Percentiles rank a stretch among this genome's conserved stretches.
Evolutionary conservation across 2,797 vertebrate species (phyloP).

Genomic region (Benthosema pterotum): DNA sequence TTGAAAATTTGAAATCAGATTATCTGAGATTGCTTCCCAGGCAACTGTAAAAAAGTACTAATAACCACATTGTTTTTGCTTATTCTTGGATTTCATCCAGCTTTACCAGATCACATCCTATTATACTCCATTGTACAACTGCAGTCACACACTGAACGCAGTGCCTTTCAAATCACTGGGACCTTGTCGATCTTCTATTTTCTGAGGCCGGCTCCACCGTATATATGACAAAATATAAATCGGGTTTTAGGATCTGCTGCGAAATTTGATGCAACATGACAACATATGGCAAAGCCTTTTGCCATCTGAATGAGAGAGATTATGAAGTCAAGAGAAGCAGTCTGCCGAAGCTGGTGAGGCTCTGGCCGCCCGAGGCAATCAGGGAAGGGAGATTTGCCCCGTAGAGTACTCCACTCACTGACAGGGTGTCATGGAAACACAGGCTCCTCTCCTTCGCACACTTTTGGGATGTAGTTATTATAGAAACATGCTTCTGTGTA

Average conservation of each 20-base stretch:
- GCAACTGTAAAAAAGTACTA: constrained; percentile 6
- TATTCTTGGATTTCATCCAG: constrained; percentile 28
- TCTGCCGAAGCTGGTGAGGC: constrained; percentile 37
- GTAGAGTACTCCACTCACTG: constrained; percentile 32
- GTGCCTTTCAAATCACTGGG: too few relatives aligned
- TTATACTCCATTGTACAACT: too few relatives aligned
- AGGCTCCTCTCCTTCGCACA: constrained; percentile 1
- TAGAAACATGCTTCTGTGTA: too few relatives aligned
- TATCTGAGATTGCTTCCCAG: constrained; percentile 37
- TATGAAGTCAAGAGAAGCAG: constrained; percentile 45
- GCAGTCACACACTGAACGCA: too few relatives aligned
- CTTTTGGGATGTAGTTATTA: too few relatives aligned
- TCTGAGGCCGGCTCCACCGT: too few relatives aligned
- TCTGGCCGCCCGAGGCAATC: constrained; percentile 46
- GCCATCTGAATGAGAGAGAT: constrained; percentile 59
- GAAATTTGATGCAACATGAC: constrained; percentile 59
- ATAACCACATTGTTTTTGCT: constrained; percentile 22
- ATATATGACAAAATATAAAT: constrained; percentile 11
- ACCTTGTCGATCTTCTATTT: too few relatives aligned
- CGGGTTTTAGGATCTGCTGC: constrained; percentile 43
- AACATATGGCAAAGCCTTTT: constrained; percentile 55
- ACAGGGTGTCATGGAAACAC: constrained; percentile 41
- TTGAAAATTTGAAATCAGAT: constrained; percentile 40
- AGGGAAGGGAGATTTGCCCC: constrained; percentile 42
- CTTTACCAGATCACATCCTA: neutral